Percentiles rank a stretch among this genome's conserved stretches.
phyloP scores from a whole-genome alignment of 2,113 vertebrate species.

The Alosa alosa region DNA sequence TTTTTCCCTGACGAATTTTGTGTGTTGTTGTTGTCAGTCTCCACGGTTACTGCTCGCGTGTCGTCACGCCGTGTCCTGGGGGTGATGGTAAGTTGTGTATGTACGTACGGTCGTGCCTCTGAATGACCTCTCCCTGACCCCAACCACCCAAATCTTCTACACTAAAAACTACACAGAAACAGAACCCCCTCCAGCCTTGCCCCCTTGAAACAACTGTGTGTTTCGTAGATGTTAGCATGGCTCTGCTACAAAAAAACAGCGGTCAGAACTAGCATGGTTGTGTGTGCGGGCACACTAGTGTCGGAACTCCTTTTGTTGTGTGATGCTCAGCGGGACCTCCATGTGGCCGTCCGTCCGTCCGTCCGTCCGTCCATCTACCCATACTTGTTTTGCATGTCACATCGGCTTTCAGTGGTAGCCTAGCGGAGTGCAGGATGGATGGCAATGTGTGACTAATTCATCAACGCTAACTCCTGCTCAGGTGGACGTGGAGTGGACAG shows the following conservation, averaged over 20 bases:
- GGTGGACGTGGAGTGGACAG: not conserved
- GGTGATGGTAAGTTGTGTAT: conserved; percentile 82
- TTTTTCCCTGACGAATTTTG: conserved; percentile 81
- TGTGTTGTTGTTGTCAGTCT: conserved; percentile 84
- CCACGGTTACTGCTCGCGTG: conserved; percentile 82
- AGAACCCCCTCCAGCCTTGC: conserved; percentile 60
- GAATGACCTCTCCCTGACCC: conserved; percentile 65
- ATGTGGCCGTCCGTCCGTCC: not conserved
- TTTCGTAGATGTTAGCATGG: conserved; percentile 15
- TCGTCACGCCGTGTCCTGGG: conserved; percentile 80
- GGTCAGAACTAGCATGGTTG: conserved; percentile 3
- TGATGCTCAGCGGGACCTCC: not conserved
- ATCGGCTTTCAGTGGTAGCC: not conserved
- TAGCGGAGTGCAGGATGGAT: not conserved
- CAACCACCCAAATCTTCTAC: conserved; percentile 13
- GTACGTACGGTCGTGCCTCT: conserved; percentile 80
- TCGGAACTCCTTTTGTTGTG: not conserved
- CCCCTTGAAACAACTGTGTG: conserved; percentile 53
- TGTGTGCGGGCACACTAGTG: not conserved
- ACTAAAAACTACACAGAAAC: conserved; percentile 16
- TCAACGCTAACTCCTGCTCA: not conserved
- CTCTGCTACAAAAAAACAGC: not conserved
- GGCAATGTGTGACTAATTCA: conserved; percentile 6
- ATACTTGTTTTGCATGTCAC: conserved; percentile 10
- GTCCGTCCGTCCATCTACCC: not conserved